Percentiles rank a stretch among this genome's conserved stretches.
Conservation (phyloP, 2,113 vertebrate genomes). For the Terrapene triunguis region DNA sequence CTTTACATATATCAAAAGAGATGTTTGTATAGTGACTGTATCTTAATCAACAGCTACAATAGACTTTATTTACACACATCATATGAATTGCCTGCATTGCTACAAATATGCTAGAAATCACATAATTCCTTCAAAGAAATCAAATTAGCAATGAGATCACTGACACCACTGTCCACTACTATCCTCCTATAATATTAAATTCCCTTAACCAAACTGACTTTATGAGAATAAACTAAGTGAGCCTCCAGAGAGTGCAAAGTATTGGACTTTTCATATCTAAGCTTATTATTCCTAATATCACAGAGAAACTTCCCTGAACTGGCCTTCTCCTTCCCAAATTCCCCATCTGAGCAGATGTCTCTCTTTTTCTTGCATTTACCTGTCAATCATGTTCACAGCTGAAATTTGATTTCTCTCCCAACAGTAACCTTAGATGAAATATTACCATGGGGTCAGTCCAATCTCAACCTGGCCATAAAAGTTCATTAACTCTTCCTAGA, state of each 20-base stretch:
- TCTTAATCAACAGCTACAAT: conserved; percentile 14
- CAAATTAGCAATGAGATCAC: conserved; percentile 31
- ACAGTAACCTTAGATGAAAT: conserved; percentile 85
- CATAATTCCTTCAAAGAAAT: conserved; percentile 6
- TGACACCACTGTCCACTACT: conserved; percentile 12
- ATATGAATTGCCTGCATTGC: neutral
- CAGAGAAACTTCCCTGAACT: conserved; percentile 75
- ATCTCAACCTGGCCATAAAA: conserved; percentile 78
- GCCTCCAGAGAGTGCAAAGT: conserved; percentile 30
- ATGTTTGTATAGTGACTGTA: neutral
- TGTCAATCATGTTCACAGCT: conserved; percentile 83
- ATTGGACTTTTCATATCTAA: conserved; percentile 73
- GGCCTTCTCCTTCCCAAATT: conserved; percentile 87
- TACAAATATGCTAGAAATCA: conserved; percentile 60
- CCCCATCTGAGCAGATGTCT: conserved; percentile 83
- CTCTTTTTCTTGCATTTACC: conserved; percentile 76
- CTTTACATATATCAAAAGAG: neutral
- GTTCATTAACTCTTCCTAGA: conserved; percentile 79
- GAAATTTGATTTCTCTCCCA: conserved; percentile 86
- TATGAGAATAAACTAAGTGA: conserved; percentile 60
- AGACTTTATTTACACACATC: neutral
- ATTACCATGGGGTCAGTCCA: conserved; percentile 81
- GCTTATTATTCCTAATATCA: conserved; percentile 82
- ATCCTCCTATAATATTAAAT: conserved; percentile 35
- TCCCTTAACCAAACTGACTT: conserved; percentile 50